phyloP scores from a whole-genome alignment of 35 echinoderm and acorn worm species.

The Lytechinus variegatus region DNA sequence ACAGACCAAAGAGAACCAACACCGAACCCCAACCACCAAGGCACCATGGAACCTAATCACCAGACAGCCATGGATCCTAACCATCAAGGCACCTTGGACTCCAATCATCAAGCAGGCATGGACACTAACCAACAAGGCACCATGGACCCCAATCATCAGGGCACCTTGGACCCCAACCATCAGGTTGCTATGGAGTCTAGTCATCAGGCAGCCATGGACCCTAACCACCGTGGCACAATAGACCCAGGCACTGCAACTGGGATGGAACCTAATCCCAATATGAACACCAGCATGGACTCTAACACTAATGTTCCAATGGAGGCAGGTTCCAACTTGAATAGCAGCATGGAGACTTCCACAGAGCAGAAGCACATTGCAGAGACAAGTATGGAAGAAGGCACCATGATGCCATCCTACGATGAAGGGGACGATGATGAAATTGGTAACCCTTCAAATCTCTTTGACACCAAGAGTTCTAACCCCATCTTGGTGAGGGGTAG shows the following conservation, averaged over 20 bases:
- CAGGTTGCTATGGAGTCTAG: too few species aligned
- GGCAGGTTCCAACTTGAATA: not conserved
- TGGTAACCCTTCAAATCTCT: not conserved
- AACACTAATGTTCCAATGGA: not conserved
- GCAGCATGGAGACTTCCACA: not conserved
- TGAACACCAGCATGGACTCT: not conserved
- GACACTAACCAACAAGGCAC: too few species aligned
- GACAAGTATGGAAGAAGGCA: not conserved
- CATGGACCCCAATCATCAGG: too few species aligned
- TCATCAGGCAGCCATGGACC: too few species aligned
- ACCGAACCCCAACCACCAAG: not conserved
- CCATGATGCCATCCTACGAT: not conserved
- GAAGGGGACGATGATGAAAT: not conserved
- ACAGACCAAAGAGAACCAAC: not conserved
- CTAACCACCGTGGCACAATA: not conserved
- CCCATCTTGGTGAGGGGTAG: slow-evolving; percentile 31
- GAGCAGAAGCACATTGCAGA: not conserved
- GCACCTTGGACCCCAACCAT: too few species aligned
- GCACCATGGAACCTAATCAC: not conserved
- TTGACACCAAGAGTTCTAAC: slow-evolving; percentile 43
- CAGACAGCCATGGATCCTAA: not conserved
- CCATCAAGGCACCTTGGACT: not conserved
- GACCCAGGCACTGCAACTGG: not conserved
- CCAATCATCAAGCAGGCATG: too few species aligned
- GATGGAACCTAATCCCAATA: not conserved